Conservation (phyloP, 2,113 vertebrate species). For the Seriola aureovittata region DNA sequence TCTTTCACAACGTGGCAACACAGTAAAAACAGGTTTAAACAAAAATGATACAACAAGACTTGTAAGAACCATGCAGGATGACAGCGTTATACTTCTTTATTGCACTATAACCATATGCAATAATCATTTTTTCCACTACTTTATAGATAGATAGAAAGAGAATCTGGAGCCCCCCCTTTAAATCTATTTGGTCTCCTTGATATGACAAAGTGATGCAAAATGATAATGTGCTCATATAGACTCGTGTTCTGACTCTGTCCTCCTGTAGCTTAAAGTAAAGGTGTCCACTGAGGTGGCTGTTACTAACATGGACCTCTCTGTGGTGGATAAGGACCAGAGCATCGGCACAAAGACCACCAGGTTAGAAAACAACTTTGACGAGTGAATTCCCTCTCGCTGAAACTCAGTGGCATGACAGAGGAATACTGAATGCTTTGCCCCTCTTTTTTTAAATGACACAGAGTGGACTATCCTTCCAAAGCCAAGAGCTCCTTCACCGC, state of each 20-base stretch:
- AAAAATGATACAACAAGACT: too few species aligned
- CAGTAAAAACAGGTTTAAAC: not conserved
- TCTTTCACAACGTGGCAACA: too few species aligned
- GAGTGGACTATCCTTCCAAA: constrained; percentile 94
- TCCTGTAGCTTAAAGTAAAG: constrained; percentile 93
- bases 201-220: not conserved
- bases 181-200: too few species aligned
- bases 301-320: constrained; percentile 95
- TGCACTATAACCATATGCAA: not conserved
- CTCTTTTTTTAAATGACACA: constrained; percentile 73
- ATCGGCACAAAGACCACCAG: constrained; percentile 96
- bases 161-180: too few species aligned
- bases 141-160: too few species aligned
- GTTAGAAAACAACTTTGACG: constrained; percentile 73
- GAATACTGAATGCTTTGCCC: constrained; percentile 1
- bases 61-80: not conserved
- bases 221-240: not conserved
- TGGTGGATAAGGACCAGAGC: constrained; percentile 99
- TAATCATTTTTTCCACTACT: too few species aligned
- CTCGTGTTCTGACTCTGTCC: not conserved
- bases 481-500: constrained; percentile 92
- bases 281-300: constrained; percentile 97
- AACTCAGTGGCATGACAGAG: too few species aligned
- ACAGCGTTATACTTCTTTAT: not conserved
- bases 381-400: not conserved